Conservation (phyloP, 2,113 vertebrate genomes). For the Poicephalus gulielmi region DNA sequence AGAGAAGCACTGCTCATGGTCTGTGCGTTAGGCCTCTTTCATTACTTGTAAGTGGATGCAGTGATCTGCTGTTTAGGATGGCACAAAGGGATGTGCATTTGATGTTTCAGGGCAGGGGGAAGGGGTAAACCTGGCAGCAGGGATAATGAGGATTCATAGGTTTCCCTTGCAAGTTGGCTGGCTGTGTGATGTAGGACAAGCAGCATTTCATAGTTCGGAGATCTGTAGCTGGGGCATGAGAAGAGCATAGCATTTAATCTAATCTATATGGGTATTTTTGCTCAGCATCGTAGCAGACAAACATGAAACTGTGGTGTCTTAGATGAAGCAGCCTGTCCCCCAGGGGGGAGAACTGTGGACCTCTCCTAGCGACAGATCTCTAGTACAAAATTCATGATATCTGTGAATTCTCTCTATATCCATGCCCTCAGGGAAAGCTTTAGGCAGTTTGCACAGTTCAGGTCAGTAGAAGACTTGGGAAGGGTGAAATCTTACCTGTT, state of each 20-base stretch:
- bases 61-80: not conserved
- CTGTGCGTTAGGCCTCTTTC: not conserved
- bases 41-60: not conserved
- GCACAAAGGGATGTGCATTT: not conserved
- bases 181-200: not conserved
- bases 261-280: not conserved
- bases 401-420: not conserved
- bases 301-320: not conserved
- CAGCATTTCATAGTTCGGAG: not conserved
- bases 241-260: not conserved
- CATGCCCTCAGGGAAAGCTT: not conserved
- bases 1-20: fast-evolving
- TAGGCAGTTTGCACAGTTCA: not conserved
- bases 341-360: not conserved
- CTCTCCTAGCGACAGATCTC: not conserved
- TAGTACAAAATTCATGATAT: not conserved
- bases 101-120: not conserved
- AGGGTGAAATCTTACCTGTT: not conserved
- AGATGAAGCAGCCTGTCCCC: not conserved
- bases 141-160: not conserved
- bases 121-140: not conserved
- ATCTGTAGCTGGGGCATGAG: not conserved
- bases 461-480: not conserved
- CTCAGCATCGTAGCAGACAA: not conserved
- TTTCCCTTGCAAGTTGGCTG: not conserved